Conservation (phyloP, 2,888 invertebrate genomes). For the Hetaerina titia region DNA sequence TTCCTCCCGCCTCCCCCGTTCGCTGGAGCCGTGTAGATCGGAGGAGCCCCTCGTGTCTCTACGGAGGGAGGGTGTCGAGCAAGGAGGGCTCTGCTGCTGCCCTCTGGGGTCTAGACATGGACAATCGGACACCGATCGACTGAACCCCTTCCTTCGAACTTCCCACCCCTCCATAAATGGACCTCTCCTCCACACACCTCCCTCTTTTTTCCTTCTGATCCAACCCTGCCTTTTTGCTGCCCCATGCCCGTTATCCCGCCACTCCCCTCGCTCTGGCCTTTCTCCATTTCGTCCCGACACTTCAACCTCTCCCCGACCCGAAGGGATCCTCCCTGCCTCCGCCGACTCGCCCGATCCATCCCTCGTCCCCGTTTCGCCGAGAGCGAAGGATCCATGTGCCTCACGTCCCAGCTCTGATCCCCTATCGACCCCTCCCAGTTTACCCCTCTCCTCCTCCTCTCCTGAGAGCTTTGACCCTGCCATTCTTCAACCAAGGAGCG, state of each 20-base stretch:
- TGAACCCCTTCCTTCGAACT: not conserved
- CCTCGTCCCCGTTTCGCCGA: too few relatives aligned
- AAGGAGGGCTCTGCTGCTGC: not conserved
- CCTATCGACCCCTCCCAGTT: not conserved
- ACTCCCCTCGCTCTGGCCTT: not conserved
- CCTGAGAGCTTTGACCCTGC: too few relatives aligned
- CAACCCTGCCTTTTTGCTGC: not conserved
- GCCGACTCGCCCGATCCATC: too few relatives aligned
- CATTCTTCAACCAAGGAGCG: too few relatives aligned
- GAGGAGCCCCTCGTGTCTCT: not conserved
- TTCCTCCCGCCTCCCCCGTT: not conserved
- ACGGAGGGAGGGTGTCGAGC: not conserved
- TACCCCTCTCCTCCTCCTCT: too few relatives aligned
- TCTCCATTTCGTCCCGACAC: not conserved
- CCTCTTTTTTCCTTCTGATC: not conserved
- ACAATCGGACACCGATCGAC: constrained; percentile 44
- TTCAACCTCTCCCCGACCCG: not conserved
- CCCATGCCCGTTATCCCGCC: not conserved
- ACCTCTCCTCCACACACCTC: not conserved
- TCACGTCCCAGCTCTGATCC: not conserved
- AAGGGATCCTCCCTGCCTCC: not conserved
- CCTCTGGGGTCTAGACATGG: constrained; percentile 19
- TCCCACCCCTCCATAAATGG: not conserved
- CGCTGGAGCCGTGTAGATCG: not conserved
- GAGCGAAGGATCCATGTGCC: not conserved